Evolutionary conservation across 1,140 invertebrate species (phyloP).

Genomic region (Zeugodacus cucurbitae): DNA sequence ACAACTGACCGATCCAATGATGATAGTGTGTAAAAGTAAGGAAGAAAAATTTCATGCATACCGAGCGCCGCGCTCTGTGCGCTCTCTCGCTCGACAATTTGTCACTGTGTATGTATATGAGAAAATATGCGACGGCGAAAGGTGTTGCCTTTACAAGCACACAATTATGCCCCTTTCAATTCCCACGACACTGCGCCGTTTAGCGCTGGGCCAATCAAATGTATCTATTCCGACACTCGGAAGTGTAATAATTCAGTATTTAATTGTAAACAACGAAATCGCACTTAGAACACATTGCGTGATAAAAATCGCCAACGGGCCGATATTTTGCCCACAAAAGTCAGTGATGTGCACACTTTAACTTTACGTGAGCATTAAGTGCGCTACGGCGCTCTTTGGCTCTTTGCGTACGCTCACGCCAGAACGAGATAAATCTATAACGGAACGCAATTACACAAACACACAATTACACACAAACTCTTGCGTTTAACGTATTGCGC

Average conservation of each 20-base stretch:
- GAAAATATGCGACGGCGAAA: conserved; percentile 5
- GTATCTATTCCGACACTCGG: background rate
- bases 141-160: background rate
- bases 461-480: background rate
- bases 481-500: background rate
- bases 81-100: conserved; percentile 38
- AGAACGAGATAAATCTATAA: conserved; percentile 18
- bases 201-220: background rate
- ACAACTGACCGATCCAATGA: conserved; percentile 24
- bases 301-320: background rate
- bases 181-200: background rate
- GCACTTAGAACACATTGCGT: background rate
- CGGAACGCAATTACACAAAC: background rate
- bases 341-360: background rate
- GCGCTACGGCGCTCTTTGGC: background rate
- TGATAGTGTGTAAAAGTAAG: conserved; percentile 46
- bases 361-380: background rate
- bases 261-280: background rate
- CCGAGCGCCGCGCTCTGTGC: conserved; percentile 25
- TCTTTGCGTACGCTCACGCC: background rate
- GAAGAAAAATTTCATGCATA: conserved; percentile 46
- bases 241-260: background rate
- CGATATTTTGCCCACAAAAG: background rate
- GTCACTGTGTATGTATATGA: conserved; percentile 41
- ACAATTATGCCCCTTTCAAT: background rate